Evolutionary conservation across 2,113 vertebrate species (phyloP), one percentile per base, ranked within the genome.

Genomic region (Ailurus styani): DNA sequence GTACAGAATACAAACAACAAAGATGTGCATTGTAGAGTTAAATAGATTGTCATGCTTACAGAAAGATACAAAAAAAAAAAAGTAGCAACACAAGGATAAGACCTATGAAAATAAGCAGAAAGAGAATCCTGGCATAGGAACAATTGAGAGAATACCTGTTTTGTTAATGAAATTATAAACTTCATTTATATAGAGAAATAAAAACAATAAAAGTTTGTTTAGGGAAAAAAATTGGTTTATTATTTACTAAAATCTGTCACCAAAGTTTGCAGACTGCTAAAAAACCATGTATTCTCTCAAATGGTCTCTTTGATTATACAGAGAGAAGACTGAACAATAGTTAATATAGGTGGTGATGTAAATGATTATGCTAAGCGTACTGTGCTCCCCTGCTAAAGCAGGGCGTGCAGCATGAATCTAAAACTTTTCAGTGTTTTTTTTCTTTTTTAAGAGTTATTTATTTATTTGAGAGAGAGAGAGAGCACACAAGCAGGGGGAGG

Each of bases 111-210:
- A 40, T 95, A 84, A 68, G 72, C 79, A 89, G 70, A 87, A 37
- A 81, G 50, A 62, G 50, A 2, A 78, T 87, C 90, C 85, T 95
- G 45, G 45, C 75, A 17, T 20, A 50, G 78, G 62, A 83, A 77
- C 94, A 95, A 93, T 92, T 81, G 83, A 75, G 95, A 86, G 45
- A 83, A 96, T 90, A 60, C 55, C 37, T 60, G 55, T n/a, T 29
- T 57, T 93, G 45, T 87, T 96, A 68, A n/a, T 93, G 60, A 97
- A 97, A 75, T 73, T n/a, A 57, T 68, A 84, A 29, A 29, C 47
- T 29, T 95, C 81, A 95, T 93, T 94, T 93, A 81, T 96, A 83
- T 66, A 86, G 31, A n/a, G 12, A 3, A n/a, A 45, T n/a, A 40
- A 84, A 20, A 70, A 31, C 21, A 72, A 57, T 27, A 27, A 7